Evolutionary conservation across 2,797 vertebrate genomes (phyloP).

Genomic region (Leucoraja ocellata): DNA sequence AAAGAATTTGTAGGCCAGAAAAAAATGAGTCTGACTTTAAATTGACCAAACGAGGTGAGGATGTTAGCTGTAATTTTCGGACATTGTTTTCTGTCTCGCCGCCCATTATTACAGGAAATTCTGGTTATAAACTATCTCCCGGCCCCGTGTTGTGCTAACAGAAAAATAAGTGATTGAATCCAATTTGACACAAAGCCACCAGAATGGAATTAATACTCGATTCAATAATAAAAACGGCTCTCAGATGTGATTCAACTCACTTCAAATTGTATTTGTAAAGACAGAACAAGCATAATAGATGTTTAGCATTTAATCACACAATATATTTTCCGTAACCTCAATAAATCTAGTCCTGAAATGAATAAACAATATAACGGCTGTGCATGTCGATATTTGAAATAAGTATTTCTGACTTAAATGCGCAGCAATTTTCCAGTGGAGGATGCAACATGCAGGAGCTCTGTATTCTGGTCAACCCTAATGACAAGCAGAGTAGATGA

Average conservation of each 20-base stretch:
- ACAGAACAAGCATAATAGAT: not conserved
- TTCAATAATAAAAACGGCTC: not conserved
- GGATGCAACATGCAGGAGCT: not conserved
- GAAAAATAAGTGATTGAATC: not conserved
- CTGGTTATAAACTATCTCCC: not conserved
- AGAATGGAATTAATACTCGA: not conserved
- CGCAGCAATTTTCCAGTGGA: not conserved
- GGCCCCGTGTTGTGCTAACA: not conserved
- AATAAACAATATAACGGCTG: not conserved
- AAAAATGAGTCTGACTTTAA: not conserved
- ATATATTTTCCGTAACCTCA: not conserved
- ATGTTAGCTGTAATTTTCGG: not conserved
- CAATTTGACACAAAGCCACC: not conserved
- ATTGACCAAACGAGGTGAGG: not conserved
- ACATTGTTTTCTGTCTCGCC: not conserved
- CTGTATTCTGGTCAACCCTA: not conserved
- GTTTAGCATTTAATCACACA: not conserved
- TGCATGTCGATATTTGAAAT: not conserved
- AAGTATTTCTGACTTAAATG: not conserved
- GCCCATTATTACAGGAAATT: not conserved
- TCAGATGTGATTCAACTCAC: not conserved
- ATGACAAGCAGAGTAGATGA: not conserved
- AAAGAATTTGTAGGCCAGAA: not conserved
- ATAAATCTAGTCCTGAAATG: not conserved
- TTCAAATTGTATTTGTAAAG: not conserved